phyloP scores from a whole-genome alignment of 2,113 vertebrate genomes.

The Gymnorhina tibicen region DNA sequence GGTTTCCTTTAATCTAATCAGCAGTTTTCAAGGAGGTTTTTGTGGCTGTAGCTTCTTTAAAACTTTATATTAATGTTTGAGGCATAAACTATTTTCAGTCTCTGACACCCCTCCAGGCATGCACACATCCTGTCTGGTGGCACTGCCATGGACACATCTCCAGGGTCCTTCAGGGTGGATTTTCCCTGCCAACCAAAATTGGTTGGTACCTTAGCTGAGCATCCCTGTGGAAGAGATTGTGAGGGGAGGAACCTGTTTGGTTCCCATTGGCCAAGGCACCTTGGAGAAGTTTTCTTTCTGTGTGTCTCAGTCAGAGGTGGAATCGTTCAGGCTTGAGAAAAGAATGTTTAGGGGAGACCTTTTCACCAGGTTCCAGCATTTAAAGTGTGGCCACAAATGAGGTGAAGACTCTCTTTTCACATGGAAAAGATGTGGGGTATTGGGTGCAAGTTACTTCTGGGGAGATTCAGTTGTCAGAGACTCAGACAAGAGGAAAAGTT shows the following conservation, averaged over 20 bases:
- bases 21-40: too few relatives aligned
- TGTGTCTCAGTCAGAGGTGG: background rate
- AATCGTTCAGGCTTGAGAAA: background rate
- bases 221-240: background rate
- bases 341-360: background rate
- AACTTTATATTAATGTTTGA: too few relatives aligned
- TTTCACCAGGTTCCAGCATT: background rate
- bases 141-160: background rate
- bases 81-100: too few relatives aligned
- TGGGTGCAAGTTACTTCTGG: background rate
- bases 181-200: background rate
- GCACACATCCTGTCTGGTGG: accelerated
- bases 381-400: background rate
- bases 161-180: background rate
- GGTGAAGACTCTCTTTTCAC: background rate
- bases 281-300: background rate
- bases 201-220: background rate
- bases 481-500: background rate
- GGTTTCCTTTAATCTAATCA: too few relatives aligned
- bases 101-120: background rate
- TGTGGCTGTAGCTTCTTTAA: too few relatives aligned
- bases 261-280: background rate
- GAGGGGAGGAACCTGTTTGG: background rate
- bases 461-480: background rate
- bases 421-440: background rate